Evolutionary conservation across 2,888 invertebrate species (phyloP).

Genomic region (Ochropacha duplaris): DNA sequence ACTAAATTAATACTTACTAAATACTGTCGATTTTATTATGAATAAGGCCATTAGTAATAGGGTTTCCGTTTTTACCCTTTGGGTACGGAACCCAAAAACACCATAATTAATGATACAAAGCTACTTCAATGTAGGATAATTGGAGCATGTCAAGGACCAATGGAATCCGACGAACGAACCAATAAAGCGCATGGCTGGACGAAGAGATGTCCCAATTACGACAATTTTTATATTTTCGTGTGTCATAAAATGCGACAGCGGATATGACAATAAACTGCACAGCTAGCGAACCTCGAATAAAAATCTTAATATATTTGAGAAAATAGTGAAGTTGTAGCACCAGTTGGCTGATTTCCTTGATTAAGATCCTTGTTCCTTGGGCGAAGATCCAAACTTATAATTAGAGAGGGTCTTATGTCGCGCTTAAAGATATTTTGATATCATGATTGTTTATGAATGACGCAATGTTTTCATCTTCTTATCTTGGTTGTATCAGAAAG

Average conservation of each 20-base stretch:
- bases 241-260: conserved; percentile 22
- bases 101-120: neutral
- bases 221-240: conserved; percentile 20
- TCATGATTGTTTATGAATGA: neutral
- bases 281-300: neutral
- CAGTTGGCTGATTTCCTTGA: neutral
- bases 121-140: conserved; percentile 13
- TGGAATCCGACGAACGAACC: conserved; percentile 5
- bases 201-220: conserved; percentile 23
- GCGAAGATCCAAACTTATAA: neutral
- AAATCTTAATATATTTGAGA: neutral
- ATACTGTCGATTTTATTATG: no score
- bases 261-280: conserved; percentile 21
- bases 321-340: neutral
- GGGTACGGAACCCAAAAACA: no score
- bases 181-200: conserved; percentile 18
- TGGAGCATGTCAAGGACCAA: conserved; percentile 26
- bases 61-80: no score
- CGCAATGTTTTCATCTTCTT: neutral
- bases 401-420: no score
- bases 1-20: no score
- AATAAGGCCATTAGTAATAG: no score
- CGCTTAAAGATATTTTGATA: neutral
- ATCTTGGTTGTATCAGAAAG: neutral
- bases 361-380: neutral